These are phyloP conservation scores for Misgurnus anguillicaudatus DNA, from an alignment of 2,113 vertebrate genomes.

Conservation along the genomic window DNA sequence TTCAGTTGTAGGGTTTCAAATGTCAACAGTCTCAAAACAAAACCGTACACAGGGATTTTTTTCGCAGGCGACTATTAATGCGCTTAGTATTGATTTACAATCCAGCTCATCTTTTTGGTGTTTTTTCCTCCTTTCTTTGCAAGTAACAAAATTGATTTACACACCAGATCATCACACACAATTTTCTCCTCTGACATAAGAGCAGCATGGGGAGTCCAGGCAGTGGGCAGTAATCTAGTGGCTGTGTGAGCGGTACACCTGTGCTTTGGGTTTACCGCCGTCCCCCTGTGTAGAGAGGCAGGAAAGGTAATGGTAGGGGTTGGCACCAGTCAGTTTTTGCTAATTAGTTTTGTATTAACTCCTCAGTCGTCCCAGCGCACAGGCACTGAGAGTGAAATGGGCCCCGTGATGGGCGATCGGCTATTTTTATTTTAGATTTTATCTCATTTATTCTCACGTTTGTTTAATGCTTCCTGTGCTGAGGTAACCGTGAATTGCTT, in stretches of 20 bases:
- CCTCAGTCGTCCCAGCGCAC: slow-evolving; percentile 43
- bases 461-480: slow-evolving; percentile 19
- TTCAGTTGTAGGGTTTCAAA: slow-evolving; percentile 36
- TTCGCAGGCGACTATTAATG: not conserved
- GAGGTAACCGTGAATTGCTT: slow-evolving; percentile 2
- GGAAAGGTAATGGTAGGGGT: slow-evolving; percentile 22
- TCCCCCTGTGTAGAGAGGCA: slow-evolving; percentile 39
- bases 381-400: slow-evolving; percentile 49
- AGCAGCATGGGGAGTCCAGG: not conserved
- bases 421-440: slow-evolving; percentile 43
- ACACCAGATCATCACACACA: slow-evolving; percentile 8
- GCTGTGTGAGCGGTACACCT: slow-evolving; percentile 45
- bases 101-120: too few relatives aligned
- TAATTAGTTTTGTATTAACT: slow-evolving; percentile 63
- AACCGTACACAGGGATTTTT: not conserved
- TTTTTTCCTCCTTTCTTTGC: not conserved
- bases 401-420: slow-evolving; percentile 22
- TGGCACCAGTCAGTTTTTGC: slow-evolving; percentile 52
- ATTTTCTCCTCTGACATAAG: slow-evolving; percentile 20
- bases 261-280: slow-evolving; percentile 26
- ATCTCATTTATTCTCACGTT: slow-evolving; percentile 12
- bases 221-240: slow-evolving; percentile 50
- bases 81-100: too few relatives aligned
- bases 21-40: slow-evolving; percentile 44
- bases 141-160: not conserved